Conservation (phyloP, 1,140 invertebrate species). For the Catajapyx aquilonaris region DNA sequence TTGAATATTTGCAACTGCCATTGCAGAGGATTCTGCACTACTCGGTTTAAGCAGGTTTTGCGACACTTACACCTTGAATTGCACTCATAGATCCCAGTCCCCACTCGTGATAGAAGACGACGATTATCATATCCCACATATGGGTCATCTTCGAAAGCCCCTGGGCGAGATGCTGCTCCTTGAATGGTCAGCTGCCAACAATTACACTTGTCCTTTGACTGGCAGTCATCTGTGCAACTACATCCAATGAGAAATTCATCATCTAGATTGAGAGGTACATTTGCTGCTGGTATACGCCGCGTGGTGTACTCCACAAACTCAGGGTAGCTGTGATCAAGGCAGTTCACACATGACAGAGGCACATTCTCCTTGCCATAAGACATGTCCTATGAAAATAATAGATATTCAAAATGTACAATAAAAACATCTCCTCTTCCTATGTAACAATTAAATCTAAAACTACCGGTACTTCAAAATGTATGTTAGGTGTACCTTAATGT, state of each 20-base stretch:
- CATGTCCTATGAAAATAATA: slow-evolving; percentile 35
- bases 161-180: slow-evolving; percentile 35
- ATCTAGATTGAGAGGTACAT: slow-evolving; percentile 65
- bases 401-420: too few relatives aligned
- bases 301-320: slow-evolving; percentile 74
- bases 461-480: too few relatives aligned
- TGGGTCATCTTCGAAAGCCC: slow-evolving; percentile 21
- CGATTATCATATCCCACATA: slow-evolving; percentile 67
- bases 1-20: too few relatives aligned
- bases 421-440: too few relatives aligned
- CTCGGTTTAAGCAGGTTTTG: too few relatives aligned
- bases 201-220: slow-evolving; percentile 62
- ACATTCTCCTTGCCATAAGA: slow-evolving; percentile 67
- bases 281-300: slow-evolving; percentile 55
- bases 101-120: slow-evolving; percentile 55
- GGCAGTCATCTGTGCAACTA: too few relatives aligned
- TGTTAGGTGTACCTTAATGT: slow-evolving; percentile 16
- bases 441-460: too few relatives aligned
- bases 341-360: slow-evolving; percentile 76
- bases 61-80: slow-evolving; percentile 45
- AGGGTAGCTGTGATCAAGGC: too few relatives aligned
- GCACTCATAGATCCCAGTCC: slow-evolving; percentile 89
- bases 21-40: too few relatives aligned
- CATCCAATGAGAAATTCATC: too few relatives aligned
- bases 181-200: slow-evolving; percentile 80